A percentile compares a stretch with the other conserved stretches of the same genome.
Conservation (phyloP, 1,140 invertebrate genomes). For the Halesus radiatus region DNA sequence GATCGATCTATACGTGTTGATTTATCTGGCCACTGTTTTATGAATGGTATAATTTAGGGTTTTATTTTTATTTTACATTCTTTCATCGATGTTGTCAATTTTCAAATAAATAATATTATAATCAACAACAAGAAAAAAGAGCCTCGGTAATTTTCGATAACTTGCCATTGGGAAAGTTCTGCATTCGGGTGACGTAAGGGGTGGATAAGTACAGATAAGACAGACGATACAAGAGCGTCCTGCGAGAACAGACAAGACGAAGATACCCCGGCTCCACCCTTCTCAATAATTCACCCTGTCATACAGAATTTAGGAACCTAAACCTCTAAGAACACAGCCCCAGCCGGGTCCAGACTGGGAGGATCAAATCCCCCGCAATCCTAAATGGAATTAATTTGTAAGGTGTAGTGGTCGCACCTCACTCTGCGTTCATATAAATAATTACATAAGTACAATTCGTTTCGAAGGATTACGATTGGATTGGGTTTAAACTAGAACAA, state of each 20-base stretch:
- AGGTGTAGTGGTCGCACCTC: slow-evolving; percentile 11
- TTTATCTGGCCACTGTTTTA: too few species aligned
- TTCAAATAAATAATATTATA: too few species aligned
- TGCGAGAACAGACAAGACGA: neutral
- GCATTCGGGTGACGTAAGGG: too few species aligned
- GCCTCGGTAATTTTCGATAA: too few species aligned
- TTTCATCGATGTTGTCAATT: too few species aligned
- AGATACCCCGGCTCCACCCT: neutral
- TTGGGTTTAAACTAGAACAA: neutral
- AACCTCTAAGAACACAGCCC: neutral
- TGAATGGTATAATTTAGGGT: too few species aligned
- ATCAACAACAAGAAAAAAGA: too few species aligned
- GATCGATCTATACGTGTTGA: too few species aligned
- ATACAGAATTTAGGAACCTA: slow-evolving; percentile 18
- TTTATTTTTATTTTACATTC: too few species aligned
- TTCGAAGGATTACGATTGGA: neutral
- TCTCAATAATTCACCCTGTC: slow-evolving; percentile 35
- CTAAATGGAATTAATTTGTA: slow-evolving; percentile 38
- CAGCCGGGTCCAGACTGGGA: neutral
- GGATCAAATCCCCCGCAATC: slow-evolving; percentile 8
- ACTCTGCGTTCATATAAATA: neutral
- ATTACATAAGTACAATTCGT: slow-evolving; percentile 1
- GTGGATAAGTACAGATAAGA: too few species aligned
- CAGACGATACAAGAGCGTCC: neutral
- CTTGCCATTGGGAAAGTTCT: too few species aligned